Base-by-base conservation (phyloP, 2,888 invertebrate species). In the Tridacna crocea region DNA sequence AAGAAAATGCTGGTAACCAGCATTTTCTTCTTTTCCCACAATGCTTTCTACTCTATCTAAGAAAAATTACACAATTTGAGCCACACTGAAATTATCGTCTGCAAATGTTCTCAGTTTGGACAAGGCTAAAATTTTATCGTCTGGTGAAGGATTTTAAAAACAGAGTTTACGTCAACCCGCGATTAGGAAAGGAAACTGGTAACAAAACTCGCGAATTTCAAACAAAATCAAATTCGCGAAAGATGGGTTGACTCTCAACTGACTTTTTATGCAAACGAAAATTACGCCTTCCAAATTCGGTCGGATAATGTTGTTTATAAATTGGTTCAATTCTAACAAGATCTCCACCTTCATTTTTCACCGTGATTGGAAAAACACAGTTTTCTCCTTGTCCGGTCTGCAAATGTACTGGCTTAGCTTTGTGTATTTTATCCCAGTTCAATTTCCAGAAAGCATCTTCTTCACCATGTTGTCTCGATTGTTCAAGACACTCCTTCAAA, bases 221-320 rank as follows among this genome's bases (percentile, higher is more conserved):
- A 22, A 70, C 51, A 24, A 70, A 70, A 47, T 70, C 70, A 51
- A 70, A 70, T n/a, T 70, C 51, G 12, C 26, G 46, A 51, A 51
- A 70, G 12, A 70, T 48, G 3, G 51, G 22, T n/a, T 48, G 66
- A 51, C 51, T 47, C 4, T 51, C 48, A 22, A 70, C 70, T 12
- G 70, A 51, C 11, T 27, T 22, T 36, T 24, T 51, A 19, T 66
- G 15, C 4, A 66, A 12, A 51, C 70, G 27, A 70, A 48, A 48
- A 13, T 48, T 51, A 47, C 26, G 46, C 26, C 26, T 24, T 12
- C 51, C 51, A 17, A 70, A 70, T 24, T 70, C 70, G n/a, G 22
- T 70, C 17, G 70, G 70, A 26, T 70, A 70, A 51, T 70, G 51
- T 26, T 70, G 70, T 70, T 48, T 70, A 26, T 70, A 70, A 8